Evolutionary conservation across 2,113 vertebrate species (phyloP).

Genomic region (Apistogramma diplotaenia): DNA sequence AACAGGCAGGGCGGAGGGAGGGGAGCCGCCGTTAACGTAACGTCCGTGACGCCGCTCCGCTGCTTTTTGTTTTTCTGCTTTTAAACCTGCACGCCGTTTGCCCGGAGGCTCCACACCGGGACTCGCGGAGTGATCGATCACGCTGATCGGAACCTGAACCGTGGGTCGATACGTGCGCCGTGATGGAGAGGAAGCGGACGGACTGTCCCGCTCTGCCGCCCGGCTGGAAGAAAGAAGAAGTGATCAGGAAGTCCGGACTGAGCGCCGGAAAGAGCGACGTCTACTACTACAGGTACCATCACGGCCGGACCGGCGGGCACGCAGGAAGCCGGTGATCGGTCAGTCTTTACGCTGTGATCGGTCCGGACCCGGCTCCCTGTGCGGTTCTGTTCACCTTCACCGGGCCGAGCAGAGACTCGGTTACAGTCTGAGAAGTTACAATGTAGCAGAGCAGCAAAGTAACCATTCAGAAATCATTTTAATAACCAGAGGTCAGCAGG

Average conservation of each 20-base stretch:
- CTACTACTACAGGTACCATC: conserved; percentile 72
- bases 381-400: neutral
- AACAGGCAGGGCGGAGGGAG: conserved; percentile 31
- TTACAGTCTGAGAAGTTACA: neutral
- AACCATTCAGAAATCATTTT: neutral
- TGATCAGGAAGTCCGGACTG: conserved; percentile 74
- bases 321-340: neutral
- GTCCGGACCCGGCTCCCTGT: neutral
- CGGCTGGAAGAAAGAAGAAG: conserved; percentile 74
- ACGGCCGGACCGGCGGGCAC: neutral
- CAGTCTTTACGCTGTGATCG: neutral
- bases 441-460: neutral
- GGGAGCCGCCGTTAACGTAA: conserved; percentile 38
- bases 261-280: conserved; percentile 74
- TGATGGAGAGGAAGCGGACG: conserved; percentile 67
- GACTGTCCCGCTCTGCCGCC: conserved; percentile 69
- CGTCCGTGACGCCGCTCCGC: conserved; percentile 51
- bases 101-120: neutral
- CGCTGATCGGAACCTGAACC: neutral
- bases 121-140: neutral
- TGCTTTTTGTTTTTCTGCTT: neutral
- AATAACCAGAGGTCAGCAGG: neutral
- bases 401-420: neutral
- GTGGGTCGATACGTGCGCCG: neutral
- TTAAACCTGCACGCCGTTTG: neutral